These are phyloP conservation scores for Campylomormyrus numenius DNA, from an alignment of 2,113 vertebrate genomes.

Conservation along the genomic window DNA sequence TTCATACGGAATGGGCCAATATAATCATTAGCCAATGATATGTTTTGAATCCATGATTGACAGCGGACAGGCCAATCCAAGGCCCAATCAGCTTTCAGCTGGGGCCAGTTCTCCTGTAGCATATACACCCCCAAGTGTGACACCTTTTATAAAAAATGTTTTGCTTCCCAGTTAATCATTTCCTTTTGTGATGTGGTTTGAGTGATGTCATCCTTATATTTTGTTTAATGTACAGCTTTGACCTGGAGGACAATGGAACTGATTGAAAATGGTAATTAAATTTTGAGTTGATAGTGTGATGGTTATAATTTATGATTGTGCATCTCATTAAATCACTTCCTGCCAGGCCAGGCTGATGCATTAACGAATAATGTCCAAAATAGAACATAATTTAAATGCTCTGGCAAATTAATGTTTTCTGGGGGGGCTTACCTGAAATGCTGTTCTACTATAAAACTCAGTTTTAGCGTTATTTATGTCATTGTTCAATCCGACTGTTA, in stretches of 20 bases:
- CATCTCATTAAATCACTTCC: background rate
- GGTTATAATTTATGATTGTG: slow-evolving; percentile 1
- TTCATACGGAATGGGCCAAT: background rate
- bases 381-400: background rate
- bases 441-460: background rate
- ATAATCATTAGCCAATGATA: background rate
- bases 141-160: background rate
- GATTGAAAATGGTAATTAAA: slow-evolving; percentile 12
- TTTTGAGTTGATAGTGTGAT: background rate
- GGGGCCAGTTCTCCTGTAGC: background rate
- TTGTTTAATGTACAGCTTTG: background rate
- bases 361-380: background rate
- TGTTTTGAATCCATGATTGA: background rate
- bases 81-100: background rate
- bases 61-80: background rate
- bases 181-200: background rate
- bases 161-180: background rate
- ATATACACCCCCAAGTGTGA: background rate
- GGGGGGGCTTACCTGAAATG: background rate
- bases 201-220: background rate
- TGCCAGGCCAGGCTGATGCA: background rate
- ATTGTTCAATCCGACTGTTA: background rate
- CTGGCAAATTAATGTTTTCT: background rate
- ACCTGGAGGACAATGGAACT: slow-evolving; percentile 10
- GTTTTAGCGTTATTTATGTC: background rate